Base-by-base conservation (phyloP, 2,888 invertebrate genomes). In the Eristalis tenax region DNA sequence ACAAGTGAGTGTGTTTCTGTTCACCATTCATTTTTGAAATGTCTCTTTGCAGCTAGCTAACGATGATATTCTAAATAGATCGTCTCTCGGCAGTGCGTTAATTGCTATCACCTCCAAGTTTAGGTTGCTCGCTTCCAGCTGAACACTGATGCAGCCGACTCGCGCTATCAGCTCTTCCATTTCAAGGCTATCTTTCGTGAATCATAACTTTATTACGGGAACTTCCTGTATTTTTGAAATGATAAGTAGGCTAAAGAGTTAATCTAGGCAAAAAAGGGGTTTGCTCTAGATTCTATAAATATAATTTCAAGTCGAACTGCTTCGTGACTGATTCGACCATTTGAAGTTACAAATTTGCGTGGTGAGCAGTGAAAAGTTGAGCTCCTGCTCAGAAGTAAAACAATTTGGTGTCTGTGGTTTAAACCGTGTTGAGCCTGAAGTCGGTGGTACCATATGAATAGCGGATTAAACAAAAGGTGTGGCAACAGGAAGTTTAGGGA, bases 1-100 rank as follows among this genome's bases (percentile, higher is more conserved):
- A 28, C 38, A 80, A 74, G 74, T 74, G 22, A 69, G 68, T 74
- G n/a, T 8, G 10, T 6, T 18, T 18, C n/a, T 18, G 1, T 22
- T 50, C 8, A 2, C 8, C 6, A 5, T 8, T 50, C 13, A 38
- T 13, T 13, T 38, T 38, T 38, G 38, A 38, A 38, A 38, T 0
- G 38, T 13, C 13, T 13, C 11, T 35, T 35, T 35, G 35, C 2
- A 11, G 10, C 35, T 35, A 35, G 35, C 8, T 11, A 35, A 5
- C 32, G n/a, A n/a, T n/a, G n/a, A n/a, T n/a, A n/a, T n/a, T n/a
- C n/a, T n/a, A n/a, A n/a, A n/a, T n/a, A n/a, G n/a, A n/a, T n/a
- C n/a, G n/a, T 32, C 32, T 32, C 13, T 13, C 38, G 38, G 13
- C 13, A 38, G 13, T 38, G 43, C n/a, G 2, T 43, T 43, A n/a